These are phyloP conservation scores for Lindbergichthys nudifrons DNA, from an alignment of 2,797 vertebrate species.

Conservation along the genomic window DNA sequence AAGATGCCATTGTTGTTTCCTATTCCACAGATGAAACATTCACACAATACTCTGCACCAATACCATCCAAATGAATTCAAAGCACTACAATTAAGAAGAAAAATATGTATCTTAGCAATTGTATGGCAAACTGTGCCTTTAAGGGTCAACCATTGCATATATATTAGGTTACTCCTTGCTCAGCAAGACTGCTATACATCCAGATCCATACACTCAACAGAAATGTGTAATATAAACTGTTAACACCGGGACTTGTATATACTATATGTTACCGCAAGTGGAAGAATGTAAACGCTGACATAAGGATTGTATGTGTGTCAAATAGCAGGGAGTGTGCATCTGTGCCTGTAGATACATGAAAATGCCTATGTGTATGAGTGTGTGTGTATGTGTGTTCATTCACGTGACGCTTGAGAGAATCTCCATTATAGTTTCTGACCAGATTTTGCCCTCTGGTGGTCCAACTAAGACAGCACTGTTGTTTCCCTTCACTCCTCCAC, in stretches of 20 bases:
- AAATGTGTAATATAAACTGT: constrained; percentile 42
- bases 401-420: constrained; percentile 25
- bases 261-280: constrained; percentile 16
- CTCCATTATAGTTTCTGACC: constrained; percentile 69
- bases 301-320: constrained; percentile 17
- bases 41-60: no score
- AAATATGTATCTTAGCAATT: no score
- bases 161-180: neutral
- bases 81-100: no score
- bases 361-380: constrained; percentile 19
- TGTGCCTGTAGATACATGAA: constrained; percentile 34
- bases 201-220: constrained; percentile 18
- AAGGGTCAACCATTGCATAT: constrained; percentile 6
- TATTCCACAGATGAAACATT: no score
- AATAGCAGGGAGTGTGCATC: constrained; percentile 7
- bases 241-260: constrained; percentile 35
- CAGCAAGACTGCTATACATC: constrained; percentile 7
- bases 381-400: constrained; percentile 10
- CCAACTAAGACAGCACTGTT: constrained; percentile 51
- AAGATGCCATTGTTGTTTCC: no score
- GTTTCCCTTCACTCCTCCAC: constrained; percentile 14
- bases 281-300: constrained; percentile 44
- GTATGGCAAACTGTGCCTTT: neutral
- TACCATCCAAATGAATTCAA: no score
- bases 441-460: constrained; percentile 85